Evolutionary conservation across 2,888 invertebrate genomes (phyloP), one percentile per base, ranked within the genome.

Genomic region (Campopleginae sp.): DNA sequence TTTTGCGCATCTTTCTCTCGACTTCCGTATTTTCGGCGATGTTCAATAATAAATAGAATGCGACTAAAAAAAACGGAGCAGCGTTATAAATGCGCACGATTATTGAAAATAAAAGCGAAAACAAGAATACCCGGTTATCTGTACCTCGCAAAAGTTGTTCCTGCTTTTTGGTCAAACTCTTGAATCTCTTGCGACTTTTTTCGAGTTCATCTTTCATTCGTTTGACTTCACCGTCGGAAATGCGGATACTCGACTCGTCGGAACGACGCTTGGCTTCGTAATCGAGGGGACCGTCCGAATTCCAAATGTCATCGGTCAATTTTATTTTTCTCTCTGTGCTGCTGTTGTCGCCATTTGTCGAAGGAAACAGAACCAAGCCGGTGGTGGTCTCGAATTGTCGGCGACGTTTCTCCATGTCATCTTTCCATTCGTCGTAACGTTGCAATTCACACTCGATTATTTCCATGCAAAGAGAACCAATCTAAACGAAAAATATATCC

Each of bases 1-100:
- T 97, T 90, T 98, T 98, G 42, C 98, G 96, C 98, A 99, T 99
- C 95, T 99, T 99, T 94, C 98, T 97, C 94, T 99, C 99, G 3
- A 99, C 97, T 93, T 97, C 97, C 10, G 98, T 96, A 94, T 99
- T 99, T 94, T 99, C 98, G 4, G 99, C 98, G 94, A 99, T 97
- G 93, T 99, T 99, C 72, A 99, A 94, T 78, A 99, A 94, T 92
- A 99, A 95, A 94, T 98, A 98, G 93, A 98, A 98, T 3, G 98
- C 97, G 66, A 98, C 98, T 95, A 31, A 46, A 17, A 12, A 31
- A 23, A 14, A 14, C 1, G 6, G 31, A 51, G 38, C 12, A 7
- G n/a, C n/a, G 27, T 38, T 44, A 31, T 27, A 27, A 48, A 71
- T 33, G 6, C 23, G 14, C 6, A 12, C 10, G 86, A 51, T 38